Conservation (phyloP, 37 sponge, comb jelly and placozoan species). For the Agelas oroides region DNA sequence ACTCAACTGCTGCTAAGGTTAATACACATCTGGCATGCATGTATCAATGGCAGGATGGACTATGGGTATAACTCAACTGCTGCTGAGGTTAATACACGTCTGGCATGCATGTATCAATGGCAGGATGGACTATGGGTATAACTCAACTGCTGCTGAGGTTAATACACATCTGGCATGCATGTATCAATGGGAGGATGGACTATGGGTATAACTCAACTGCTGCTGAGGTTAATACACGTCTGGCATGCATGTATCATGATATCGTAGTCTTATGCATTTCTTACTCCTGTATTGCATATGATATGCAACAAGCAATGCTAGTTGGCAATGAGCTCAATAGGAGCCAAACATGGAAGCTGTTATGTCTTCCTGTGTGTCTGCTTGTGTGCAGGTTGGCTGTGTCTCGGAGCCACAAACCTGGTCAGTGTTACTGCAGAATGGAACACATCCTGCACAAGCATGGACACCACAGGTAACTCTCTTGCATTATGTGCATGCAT, state of each 20-base stretch:
- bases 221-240: background rate
- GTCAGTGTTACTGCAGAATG: slow-evolving; percentile 17
- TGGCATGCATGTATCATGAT: too few relatives aligned
- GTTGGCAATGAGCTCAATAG: too few relatives aligned
- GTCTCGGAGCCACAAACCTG: slow-evolving; percentile 14
- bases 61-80: slow-evolving; percentile 37
- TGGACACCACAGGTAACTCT: slow-evolving; percentile 40
- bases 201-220: slow-evolving; percentile 38
- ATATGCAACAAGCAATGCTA: too few relatives aligned
- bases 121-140: too few relatives aligned
- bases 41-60: slow-evolving; percentile 35
- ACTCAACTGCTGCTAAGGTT: slow-evolving; percentile 24
- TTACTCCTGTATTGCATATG: too few relatives aligned
- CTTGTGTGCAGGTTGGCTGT: slow-evolving; percentile 21
- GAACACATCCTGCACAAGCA: slow-evolving; percentile 15
- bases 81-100: background rate
- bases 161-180: too few relatives aligned
- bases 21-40: too few relatives aligned
- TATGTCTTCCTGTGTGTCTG: too few relatives aligned
- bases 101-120: too few relatives aligned
- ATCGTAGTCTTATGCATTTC: too few relatives aligned
- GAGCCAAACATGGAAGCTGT: too few relatives aligned
- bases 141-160: too few relatives aligned
- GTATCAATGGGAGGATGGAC: slow-evolving; percentile 38
- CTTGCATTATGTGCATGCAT: background rate